These are phyloP conservation scores for Xanthia icteritia DNA, from an alignment of 2,888 invertebrate species.

Conservation along the genomic window DNA sequence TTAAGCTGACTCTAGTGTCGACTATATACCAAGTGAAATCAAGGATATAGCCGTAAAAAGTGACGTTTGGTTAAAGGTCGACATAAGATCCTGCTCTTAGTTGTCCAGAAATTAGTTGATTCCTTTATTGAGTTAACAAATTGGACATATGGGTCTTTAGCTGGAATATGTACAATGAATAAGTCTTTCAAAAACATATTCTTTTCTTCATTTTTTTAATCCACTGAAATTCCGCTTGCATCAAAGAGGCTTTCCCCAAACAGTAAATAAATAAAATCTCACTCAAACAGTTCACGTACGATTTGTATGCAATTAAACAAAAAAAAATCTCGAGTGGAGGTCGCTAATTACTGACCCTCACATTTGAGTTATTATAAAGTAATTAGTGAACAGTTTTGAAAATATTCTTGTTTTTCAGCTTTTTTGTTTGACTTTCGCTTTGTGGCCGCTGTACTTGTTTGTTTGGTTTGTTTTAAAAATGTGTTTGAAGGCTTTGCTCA, in stretches of 20 bases:
- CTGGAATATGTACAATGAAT: not conserved
- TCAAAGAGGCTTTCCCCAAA: conserved; percentile 2
- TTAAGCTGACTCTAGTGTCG: not conserved
- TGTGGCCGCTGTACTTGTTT: conserved; percentile 35
- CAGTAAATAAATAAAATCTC: conserved; percentile 31
- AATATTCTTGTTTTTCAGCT: conserved; percentile 56
- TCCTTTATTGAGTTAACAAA: not conserved
- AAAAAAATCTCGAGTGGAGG: conserved; percentile 32
- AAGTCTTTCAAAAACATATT: not conserved
- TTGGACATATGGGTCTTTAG: too few relatives aligned
- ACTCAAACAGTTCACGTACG: conserved; percentile 10
- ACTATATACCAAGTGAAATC: not conserved
- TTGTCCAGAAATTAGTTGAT: not conserved
- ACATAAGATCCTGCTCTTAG: not conserved
- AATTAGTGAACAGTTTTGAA: conserved; percentile 64
- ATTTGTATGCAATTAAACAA: conserved; percentile 37
- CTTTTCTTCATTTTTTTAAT: not conserved
- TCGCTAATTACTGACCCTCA: conserved; percentile 63
- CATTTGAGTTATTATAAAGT: conserved; percentile 64
- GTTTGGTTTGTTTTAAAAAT: conserved; percentile 17
- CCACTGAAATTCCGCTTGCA: not conserved
- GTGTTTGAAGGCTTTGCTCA: conserved; percentile 17
- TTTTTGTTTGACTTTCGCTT: conserved; percentile 46
- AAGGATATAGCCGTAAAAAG: not conserved
- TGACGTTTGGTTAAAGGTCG: not conserved